These are phyloP conservation scores for Salpingus planirostris DNA, from an alignment of 2,888 invertebrate genomes.

Conservation along the genomic window DNA sequence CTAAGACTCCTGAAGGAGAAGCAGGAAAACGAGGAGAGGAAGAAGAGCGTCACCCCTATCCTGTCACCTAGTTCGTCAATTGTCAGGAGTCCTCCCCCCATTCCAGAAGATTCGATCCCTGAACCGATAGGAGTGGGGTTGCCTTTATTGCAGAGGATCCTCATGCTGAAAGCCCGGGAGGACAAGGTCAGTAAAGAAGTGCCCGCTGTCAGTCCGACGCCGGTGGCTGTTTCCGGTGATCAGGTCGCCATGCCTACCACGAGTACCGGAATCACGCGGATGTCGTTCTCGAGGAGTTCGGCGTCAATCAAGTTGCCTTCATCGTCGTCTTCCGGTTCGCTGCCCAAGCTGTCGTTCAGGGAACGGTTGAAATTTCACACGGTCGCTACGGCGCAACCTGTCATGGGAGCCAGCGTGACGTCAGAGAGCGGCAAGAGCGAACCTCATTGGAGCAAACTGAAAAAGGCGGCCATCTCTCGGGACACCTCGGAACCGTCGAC, in stretches of 20 bases:
- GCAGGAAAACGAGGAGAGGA: slow-evolving; percentile 56
- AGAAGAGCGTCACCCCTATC: slow-evolving; percentile 45
- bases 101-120: slow-evolving; percentile 31
- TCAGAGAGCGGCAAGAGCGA: slow-evolving; percentile 42
- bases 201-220: slow-evolving; percentile 19
- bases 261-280: too few species aligned
- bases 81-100: slow-evolving; percentile 47
- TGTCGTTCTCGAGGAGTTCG: too few species aligned
- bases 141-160: slow-evolving; percentile 64
- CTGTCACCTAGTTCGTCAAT: slow-evolving; percentile 52
- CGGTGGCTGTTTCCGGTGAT: slow-evolving; percentile 2
- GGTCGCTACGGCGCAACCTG: slow-evolving; percentile 24
- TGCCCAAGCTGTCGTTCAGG: slow-evolving; percentile 13
- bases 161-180: slow-evolving; percentile 67
- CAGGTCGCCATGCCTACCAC: not conserved
- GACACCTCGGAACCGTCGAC: slow-evolving; percentile 29
- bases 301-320: too few species aligned
- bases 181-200: slow-evolving; percentile 39
- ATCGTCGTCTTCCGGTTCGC: too few species aligned
- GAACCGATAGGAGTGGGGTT: slow-evolving; percentile 63
- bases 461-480: slow-evolving; percentile 59
- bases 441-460: slow-evolving; percentile 63
- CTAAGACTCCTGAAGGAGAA: slow-evolving; percentile 74
- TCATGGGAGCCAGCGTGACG: slow-evolving; percentile 21
- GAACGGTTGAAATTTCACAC: slow-evolving; percentile 32